Conservation (phyloP, 37 sponge, comb jelly and placozoan genomes). For the Hormiphora californensis region DNA sequence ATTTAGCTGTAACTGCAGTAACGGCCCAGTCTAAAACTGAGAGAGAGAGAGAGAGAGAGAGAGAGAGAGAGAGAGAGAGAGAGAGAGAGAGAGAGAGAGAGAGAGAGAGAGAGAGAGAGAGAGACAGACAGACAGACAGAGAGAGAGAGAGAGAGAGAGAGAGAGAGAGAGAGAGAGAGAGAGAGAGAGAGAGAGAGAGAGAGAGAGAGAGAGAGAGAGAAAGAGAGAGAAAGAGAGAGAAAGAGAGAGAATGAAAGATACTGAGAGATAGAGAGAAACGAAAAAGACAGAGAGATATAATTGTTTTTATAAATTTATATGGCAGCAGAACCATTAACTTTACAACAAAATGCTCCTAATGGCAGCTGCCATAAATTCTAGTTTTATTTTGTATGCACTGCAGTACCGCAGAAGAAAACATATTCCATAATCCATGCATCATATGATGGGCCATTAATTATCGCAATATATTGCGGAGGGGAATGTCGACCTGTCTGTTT, state of each 20-base stretch:
- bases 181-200: neutral
- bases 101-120: neutral
- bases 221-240: neutral
- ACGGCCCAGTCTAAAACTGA: neutral
- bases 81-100: neutral
- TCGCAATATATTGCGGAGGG: no score
- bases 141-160: neutral
- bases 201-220: slow-evolving; percentile 6
- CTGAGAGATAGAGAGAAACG: slow-evolving; percentile 32
- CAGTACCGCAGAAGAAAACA: no score
- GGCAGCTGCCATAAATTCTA: no score
- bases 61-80: neutral
- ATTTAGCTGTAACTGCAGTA: no score
- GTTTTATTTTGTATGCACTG: no score
- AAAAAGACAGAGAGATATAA: no score
- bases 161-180: neutral
- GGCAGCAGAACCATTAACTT: no score
- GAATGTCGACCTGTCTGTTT: no score
- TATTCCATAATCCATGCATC: no score
- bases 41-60: neutral
- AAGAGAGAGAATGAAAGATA: neutral
- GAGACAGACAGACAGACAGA: slow-evolving; percentile 18
- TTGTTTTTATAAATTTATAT: no score
- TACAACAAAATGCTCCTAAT: no score
- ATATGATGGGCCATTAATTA: no score